Conservation (phyloP, 23 tunicate genomes). For the Phallusia fumigata region DNA sequence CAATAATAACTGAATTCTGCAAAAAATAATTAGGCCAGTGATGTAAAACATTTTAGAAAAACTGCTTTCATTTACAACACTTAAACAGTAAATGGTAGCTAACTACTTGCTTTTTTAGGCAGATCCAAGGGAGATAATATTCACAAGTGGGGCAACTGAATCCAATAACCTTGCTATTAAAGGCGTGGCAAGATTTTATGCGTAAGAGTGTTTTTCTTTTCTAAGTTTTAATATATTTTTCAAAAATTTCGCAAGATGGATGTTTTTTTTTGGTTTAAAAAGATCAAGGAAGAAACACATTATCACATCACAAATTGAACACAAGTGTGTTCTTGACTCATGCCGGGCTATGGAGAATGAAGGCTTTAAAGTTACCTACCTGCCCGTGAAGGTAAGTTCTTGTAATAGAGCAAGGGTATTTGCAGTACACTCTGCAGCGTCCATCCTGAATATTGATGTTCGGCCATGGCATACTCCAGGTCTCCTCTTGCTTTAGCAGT, state of each 20-base stretch:
- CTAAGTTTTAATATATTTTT: too few relatives aligned
- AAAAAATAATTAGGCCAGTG: too few relatives aligned
- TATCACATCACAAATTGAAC: slow-evolving; percentile 99
- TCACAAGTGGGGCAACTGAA: slow-evolving; percentile 99
- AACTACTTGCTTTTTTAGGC: slow-evolving; percentile 38
- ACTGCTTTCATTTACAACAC: too few relatives aligned
- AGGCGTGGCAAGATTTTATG: slow-evolving; percentile 90
- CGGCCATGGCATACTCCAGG: too few relatives aligned
- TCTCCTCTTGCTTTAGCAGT: too few relatives aligned
- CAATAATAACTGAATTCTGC: too few relatives aligned
- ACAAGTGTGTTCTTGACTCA: slow-evolving; percentile 98
- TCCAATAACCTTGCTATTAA: slow-evolving; percentile 93
- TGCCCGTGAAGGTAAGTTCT: slow-evolving; percentile 60
- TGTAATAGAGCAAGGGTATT: not conserved
- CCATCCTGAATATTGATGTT: too few relatives aligned
- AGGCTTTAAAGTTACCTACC: slow-evolving; percentile 90
- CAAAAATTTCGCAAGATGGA: not conserved
- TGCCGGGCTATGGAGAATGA: slow-evolving; percentile 91
- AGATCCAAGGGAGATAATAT: slow-evolving; percentile 91
- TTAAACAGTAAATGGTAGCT: too few relatives aligned
- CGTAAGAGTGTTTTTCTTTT: slow-evolving; percentile 11
- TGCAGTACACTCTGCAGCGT: too few relatives aligned
- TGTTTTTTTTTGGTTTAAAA: not conserved
- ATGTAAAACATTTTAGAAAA: too few relatives aligned
- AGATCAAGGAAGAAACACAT: slow-evolving; percentile 76